Evolutionary conservation across 2,113 vertebrate species (phyloP), one percentile per base, ranked within the genome.

Genomic region (Eidolon helvum): DNA sequence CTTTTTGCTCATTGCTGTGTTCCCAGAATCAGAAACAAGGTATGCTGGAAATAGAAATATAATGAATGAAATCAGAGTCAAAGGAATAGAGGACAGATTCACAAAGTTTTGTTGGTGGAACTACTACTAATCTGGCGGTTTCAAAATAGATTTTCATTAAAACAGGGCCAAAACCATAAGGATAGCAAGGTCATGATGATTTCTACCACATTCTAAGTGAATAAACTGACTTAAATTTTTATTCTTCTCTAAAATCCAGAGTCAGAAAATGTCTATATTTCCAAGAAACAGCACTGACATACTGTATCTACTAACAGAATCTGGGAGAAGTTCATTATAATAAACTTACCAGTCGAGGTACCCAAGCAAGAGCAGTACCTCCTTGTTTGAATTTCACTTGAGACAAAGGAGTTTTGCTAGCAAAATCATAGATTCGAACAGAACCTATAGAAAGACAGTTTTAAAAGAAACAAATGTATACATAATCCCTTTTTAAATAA

Each of bases 361-460:
- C 99, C 99, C 99, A 99, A 5, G 61, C 89, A 59, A 99, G 96
- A 10, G 99, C 96, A 11, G 99, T 99, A 97, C 99, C 99, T 83
- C 99, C 99, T 98, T 99, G 99, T 90, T 98, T 99, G 97, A 99
- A 99, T 75, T 98, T 98, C 85, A 98, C 98, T 74, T 96, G 93
- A 43, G 98, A 94, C 97, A 99, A 77, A 61, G 99, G 98, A 45
- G 22, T 97, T 94, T 99, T 99, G 50, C 98, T 97, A 94, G 99
- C 91, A 96, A 99, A 99, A 98, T 99, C 99, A 98, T 99, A 99
- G 94, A 99, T 97, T 96, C 98, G 98, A 65, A 99, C 97, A 26
- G 99, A 98, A n/a, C 99, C 99, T 99, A 97, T 5, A 74, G n/a
- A 94, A 92, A 96, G 38, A 95, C 0, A 84, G 19, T 93, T 91